Evolutionary conservation across 1,140 invertebrate genomes (phyloP).

Genomic region (Drosophila littoralis): DNA sequence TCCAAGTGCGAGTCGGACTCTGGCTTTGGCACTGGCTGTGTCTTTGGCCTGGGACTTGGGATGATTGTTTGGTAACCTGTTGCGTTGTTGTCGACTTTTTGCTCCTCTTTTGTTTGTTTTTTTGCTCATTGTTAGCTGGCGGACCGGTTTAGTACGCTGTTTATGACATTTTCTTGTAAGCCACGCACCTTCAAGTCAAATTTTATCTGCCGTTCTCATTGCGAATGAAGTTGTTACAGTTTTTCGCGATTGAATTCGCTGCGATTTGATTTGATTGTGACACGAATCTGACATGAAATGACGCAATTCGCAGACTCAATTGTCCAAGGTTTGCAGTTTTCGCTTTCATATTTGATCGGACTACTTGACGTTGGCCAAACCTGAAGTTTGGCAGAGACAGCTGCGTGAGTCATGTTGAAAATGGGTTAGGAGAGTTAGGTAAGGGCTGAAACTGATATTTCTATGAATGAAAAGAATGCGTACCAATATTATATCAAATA

Average conservation of each 20-base stretch:
- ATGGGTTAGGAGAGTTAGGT: no score
- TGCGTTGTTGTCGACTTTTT: constrained; percentile 74
- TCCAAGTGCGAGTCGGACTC: constrained; percentile 3
- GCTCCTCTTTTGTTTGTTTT: constrained; percentile 48
- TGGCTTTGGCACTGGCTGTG: constrained; percentile 20
- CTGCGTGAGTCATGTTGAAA: constrained; percentile 31
- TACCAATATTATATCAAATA: constrained; percentile 13
- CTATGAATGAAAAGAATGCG: no score
- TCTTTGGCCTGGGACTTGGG: constrained; percentile 31
- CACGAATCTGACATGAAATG: constrained; percentile 75
- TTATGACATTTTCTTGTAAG: constrained; percentile 82
- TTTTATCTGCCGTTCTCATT: constrained; percentile 70
- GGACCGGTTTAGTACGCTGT: constrained; percentile 44
- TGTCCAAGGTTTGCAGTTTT: constrained; percentile 40
- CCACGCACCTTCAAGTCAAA: constrained; percentile 81
- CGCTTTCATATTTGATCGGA: constrained; percentile 45
- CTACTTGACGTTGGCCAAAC: not conserved
- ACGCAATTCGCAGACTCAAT: constrained; percentile 64
- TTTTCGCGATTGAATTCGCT: constrained; percentile 55
- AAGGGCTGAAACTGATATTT: no score
- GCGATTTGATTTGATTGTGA: constrained; percentile 70
- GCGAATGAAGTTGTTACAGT: constrained; percentile 80
- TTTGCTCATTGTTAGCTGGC: constrained; percentile 25
- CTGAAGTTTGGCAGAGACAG: not conserved
- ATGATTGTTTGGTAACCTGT: constrained; percentile 65